Percentiles rank a stretch among this genome's conserved stretches.
Evolutionary conservation across 53 echinoderm and acorn worm genomes (phyloP).

Genomic region (Luidia sarsii): DNA sequence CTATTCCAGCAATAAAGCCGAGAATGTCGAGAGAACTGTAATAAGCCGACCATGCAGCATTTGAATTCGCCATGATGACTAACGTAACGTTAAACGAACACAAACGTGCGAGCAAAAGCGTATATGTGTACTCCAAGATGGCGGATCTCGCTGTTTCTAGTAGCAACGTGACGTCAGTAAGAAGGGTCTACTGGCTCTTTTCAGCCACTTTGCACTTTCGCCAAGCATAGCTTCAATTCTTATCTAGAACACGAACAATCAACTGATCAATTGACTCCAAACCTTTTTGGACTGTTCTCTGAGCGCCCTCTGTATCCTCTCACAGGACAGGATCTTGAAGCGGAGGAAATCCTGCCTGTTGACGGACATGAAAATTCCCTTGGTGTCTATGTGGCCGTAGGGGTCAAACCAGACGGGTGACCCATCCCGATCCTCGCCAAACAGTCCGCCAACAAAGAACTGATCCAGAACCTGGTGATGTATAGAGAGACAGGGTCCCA

Average conservation of each 20-base stretch:
- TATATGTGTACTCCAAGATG: no score
- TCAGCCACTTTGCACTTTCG: not conserved
- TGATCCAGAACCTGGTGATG: slow-evolving; percentile 21
- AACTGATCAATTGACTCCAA: not conserved
- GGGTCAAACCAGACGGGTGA: slow-evolving; percentile 85
- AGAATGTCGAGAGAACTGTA: no score
- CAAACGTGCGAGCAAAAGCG: no score
- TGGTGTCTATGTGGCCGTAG: slow-evolving; percentile 79
- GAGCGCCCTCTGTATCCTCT: slow-evolving; percentile 63
- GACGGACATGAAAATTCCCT: slow-evolving; percentile 74
- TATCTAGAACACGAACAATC: not conserved
- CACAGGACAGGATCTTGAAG: slow-evolving; percentile 76
- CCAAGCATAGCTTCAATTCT: not conserved
- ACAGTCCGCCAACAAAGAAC: slow-evolving; percentile 75
- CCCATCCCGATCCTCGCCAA: slow-evolving; percentile 74
- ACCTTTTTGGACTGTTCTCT: slow-evolving; percentile 74
- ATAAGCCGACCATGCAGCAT: no score
- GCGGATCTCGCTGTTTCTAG: no score
- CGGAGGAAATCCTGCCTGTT: slow-evolving; percentile 70
- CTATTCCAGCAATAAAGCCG: no score
- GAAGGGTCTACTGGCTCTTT: no score
- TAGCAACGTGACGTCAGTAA: no score
- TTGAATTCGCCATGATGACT: no score
- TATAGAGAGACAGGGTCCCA: no score
- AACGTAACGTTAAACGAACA: no score